These are phyloP conservation scores for Gymnothorax javanicus DNA, from an alignment of 2,797 vertebrate genomes.

Conservation along the genomic window DNA sequence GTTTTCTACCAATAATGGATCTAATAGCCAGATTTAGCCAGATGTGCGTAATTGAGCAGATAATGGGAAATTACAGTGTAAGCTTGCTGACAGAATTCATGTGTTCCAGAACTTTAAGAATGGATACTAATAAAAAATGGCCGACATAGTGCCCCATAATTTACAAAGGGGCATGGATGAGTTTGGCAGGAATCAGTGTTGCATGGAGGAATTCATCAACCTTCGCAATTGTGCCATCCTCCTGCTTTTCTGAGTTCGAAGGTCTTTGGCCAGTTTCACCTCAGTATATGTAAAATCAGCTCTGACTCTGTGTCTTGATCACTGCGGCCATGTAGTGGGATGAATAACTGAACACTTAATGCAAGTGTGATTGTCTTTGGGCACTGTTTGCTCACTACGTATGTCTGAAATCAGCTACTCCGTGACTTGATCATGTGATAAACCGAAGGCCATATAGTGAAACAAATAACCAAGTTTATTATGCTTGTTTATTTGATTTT, in stretches of 20 bases:
- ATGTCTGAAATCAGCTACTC: neutral
- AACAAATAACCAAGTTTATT: neutral
- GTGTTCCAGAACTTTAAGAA: neutral
- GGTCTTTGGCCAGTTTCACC: neutral
- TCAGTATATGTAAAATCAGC: neutral
- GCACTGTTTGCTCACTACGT: too few species aligned
- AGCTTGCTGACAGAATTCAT: neutral
- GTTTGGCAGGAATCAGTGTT: slow-evolving; percentile 13
- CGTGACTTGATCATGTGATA: neutral
- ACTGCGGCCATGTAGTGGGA: neutral
- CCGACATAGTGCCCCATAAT: neutral
- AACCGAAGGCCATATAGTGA: neutral
- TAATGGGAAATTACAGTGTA: neutral
- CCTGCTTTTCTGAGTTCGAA: neutral
- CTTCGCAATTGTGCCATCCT: neutral
- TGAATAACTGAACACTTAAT: neutral
- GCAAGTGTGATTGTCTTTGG: neutral
- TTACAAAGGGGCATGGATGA: neutral
- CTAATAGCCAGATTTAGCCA: neutral
- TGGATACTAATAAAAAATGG: neutral
- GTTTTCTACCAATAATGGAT: neutral
- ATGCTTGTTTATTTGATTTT: neutral
- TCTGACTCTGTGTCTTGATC: neutral
- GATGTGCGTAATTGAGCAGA: neutral
- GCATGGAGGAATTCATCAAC: slow-evolving; percentile 20